Base-by-base conservation (phyloP, 2,888 invertebrate species). In the Hybos culiciformis region DNA sequence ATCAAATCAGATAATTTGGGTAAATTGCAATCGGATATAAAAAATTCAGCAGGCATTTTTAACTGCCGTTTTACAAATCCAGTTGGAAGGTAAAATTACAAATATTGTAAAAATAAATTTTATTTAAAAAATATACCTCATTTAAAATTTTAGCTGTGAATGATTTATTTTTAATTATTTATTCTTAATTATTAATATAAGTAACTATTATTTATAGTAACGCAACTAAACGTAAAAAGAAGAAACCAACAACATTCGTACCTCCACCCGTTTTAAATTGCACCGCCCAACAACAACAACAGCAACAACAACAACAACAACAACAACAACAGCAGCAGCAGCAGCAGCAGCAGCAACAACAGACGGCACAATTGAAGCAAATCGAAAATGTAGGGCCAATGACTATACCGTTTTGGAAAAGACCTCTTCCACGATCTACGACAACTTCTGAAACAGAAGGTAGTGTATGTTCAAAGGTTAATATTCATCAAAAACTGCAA, bases 211-310 rank as follows among this genome's bases (percentile, higher is more conserved):
- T 44, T 36, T 18, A 37, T 53, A 53, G 17, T 46, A 58, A 59
- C 44, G 59, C 59, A 18, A 74, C 75, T 17, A 81, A 78, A 48
- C 72, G 87, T 19, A 88, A 88, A 61, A 88, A 88, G 67, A 90
- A 90, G 62, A 88, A 87, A 62, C 87, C 88, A n/a, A 86, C 87
- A 1, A 78, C 80, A 1, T 87, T 88, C 61, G 80, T 88, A 4
- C 87, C 87, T 1, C 86, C 86, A 1, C 78, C 79, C 1, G 67
- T 66, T 32, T 53, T 61, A 52, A 48, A 52, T 47, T 46, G 57
- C 50, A 41, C 51, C 37, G 32, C 49, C 3, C 52, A 50, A 42
- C 20, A 50, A n/a, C 5, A 42, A 42, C 4, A 43, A 45, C 8
- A 41, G 45, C 7, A 47, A 45, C 21, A 46, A 46, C 7, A 37